Conservation (phyloP, 2,113 vertebrate species). For the Pipa parva region DNA sequence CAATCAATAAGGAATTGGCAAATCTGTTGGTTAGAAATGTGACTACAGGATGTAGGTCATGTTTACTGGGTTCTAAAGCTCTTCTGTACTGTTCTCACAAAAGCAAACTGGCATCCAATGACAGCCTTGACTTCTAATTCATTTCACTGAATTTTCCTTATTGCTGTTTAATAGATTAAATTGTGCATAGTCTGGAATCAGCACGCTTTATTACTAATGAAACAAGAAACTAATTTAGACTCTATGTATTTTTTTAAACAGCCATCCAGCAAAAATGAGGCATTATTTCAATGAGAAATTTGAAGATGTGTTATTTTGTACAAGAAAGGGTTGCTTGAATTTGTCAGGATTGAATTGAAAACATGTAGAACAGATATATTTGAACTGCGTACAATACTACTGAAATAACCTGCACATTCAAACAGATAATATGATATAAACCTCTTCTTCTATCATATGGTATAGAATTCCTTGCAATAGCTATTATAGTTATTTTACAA, state of each 20-base stretch:
- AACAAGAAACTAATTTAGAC: background rate
- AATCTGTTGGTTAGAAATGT: too few species aligned
- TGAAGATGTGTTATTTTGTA: conserved; percentile 14
- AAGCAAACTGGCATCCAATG: background rate
- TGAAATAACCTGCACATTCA: background rate
- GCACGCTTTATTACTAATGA: background rate
- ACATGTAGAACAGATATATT: conserved; percentile 18
- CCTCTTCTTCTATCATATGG: too few species aligned
- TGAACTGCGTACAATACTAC: conserved; percentile 19
- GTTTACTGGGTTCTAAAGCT: too few species aligned
- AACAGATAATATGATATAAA: too few species aligned
- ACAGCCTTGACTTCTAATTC: background rate
- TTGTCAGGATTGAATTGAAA: conserved; percentile 10
- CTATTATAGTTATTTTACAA: too few species aligned
- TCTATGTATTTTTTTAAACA: background rate
- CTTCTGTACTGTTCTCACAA: too few species aligned
- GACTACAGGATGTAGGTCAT: too few species aligned
- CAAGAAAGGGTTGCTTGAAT: conserved; percentile 14
- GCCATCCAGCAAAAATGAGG: conserved; percentile 11
- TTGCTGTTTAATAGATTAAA: background rate
- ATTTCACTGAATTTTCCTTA: background rate
- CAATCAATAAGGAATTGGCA: too few species aligned
- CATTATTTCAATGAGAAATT: background rate
- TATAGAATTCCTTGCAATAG: too few species aligned
- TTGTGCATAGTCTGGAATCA: background rate